phyloP scores from a whole-genome alignment of 2,888 invertebrate species.

The Lasioglossum leucozonium region DNA sequence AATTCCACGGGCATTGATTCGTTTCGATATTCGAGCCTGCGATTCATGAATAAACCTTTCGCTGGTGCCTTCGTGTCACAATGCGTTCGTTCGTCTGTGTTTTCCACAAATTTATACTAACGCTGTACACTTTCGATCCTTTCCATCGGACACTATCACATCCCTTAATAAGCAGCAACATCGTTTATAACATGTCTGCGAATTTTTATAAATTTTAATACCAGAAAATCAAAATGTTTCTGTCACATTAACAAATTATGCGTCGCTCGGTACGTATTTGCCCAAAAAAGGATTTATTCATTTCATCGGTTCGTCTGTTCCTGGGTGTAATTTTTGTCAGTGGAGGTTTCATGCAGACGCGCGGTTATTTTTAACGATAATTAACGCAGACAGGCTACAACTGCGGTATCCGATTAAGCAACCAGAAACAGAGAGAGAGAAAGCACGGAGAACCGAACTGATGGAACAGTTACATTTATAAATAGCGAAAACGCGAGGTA shows the following conservation, averaged over 20 bases:
- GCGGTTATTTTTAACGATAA: neutral
- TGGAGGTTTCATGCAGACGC: neutral
- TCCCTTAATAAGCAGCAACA: neutral
- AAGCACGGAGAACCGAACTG: neutral
- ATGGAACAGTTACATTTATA: constrained; percentile 32
- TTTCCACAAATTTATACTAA: neutral
- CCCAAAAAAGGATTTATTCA: neutral
- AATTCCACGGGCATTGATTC: constrained; percentile 37
- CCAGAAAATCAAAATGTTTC: neutral
- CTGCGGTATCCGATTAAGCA: neutral
- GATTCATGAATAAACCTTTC: neutral
- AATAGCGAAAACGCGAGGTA: constrained; percentile 21
- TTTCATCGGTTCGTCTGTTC: neutral
- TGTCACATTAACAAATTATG: neutral
- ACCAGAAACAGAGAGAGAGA: neutral
- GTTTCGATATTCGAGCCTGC: neutral
- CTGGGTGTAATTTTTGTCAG: neutral
- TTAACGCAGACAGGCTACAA: neutral
- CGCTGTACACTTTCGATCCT: neutral
- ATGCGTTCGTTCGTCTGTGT: neutral
- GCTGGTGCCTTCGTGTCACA: neutral
- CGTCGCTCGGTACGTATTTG: neutral
- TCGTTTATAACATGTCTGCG: too few relatives aligned
- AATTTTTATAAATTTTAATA: too few relatives aligned
- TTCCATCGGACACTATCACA: neutral